Evolutionary conservation across 30 jellyfish, hydroid and myxozoan species (phyloP).

Genomic region (Hydra vulgaris): DNA sequence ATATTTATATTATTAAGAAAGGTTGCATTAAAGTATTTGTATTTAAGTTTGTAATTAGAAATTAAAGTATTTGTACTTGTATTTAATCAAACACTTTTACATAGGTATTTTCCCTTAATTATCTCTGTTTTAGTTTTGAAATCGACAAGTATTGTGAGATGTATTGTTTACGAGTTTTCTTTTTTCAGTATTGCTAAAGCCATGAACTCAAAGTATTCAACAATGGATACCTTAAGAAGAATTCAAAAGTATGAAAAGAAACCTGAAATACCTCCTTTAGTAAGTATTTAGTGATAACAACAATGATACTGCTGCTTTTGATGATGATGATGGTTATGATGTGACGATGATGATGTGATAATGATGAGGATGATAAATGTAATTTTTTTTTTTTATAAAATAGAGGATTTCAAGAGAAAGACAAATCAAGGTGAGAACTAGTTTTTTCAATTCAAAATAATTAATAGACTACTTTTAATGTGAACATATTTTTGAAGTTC

Average conservation of each 20-base stretch:
- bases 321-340: too few relatives aligned
- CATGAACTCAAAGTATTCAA: slow-evolving; percentile 44
- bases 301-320: too few relatives aligned
- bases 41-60: too few relatives aligned
- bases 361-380: too few relatives aligned
- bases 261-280: slow-evolving; percentile 90
- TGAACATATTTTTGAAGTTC: not conserved
- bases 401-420: not conserved
- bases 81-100: too few relatives aligned
- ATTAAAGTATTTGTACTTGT: too few relatives aligned
- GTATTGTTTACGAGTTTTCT: not conserved
- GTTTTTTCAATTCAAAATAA: not conserved
- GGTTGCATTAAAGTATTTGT: too few relatives aligned
- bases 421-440: not conserved
- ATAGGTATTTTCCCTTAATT: too few relatives aligned
- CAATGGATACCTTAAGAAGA: slow-evolving; percentile 49
- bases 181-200: slow-evolving; percentile 62
- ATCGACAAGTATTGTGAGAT: too few relatives aligned
- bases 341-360: too few relatives aligned
- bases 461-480: not conserved
- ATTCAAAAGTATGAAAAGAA: slow-evolving; percentile 35
- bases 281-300: slow-evolving; percentile 11
- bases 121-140: too few relatives aligned
- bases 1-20: too few relatives aligned
- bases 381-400: not conserved